phyloP scores from a whole-genome alignment of 1,140 invertebrate species.

The Megalopta genalis region DNA sequence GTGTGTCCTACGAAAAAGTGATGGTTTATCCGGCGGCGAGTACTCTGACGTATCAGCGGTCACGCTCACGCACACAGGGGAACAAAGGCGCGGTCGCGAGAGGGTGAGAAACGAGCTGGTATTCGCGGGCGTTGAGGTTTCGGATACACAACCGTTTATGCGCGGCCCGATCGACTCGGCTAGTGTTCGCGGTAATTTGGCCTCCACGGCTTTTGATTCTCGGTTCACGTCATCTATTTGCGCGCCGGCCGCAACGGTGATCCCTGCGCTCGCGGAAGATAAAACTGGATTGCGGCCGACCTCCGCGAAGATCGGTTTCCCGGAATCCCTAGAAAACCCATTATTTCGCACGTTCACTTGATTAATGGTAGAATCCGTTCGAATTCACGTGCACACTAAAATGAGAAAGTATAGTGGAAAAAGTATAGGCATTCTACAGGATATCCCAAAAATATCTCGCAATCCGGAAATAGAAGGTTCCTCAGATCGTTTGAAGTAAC shows the following conservation, averaged over 20 bases:
- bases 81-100: background rate
- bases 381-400: too few relatives aligned
- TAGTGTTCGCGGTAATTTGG: constrained; percentile 50
- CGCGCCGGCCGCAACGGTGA: constrained; percentile 14
- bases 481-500: too few relatives aligned
- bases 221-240: constrained; percentile 36
- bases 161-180: constrained; percentile 32
- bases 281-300: background rate
- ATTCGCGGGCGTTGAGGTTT: constrained; percentile 47
- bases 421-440: too few relatives aligned
- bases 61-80: background rate
- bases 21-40: constrained; percentile 16
- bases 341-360: too few relatives aligned
- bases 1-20: constrained; percentile 35
- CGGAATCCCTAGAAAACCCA: background rate
- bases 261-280: background rate
- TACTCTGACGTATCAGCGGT: background rate
- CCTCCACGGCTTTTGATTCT: constrained; percentile 34
- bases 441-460: too few relatives aligned
- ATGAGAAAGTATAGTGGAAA: too few relatives aligned
- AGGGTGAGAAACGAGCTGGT: constrained; percentile 12
- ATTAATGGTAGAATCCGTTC: too few relatives aligned
- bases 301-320: background rate
- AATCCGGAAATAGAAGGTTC: too few relatives aligned
- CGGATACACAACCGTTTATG: constrained; percentile 48